Percentiles rank a stretch among this genome's conserved stretches.
Evolutionary conservation across 2,888 invertebrate genomes (phyloP).

Genomic region (Limnephilus lunatus): DNA sequence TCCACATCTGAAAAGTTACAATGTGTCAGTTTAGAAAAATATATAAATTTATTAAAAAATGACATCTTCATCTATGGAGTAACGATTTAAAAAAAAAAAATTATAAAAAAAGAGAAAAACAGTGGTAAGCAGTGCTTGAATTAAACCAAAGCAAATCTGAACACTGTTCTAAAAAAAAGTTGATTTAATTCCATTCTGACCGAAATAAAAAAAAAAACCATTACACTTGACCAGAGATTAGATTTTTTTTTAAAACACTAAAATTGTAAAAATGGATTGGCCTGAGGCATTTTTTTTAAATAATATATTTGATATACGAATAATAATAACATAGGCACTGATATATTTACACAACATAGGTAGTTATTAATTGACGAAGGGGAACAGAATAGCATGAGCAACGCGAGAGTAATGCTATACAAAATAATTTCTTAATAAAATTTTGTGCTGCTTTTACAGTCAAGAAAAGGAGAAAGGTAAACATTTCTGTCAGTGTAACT

Average conservation of each 20-base stretch:
- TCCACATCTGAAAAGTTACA: slow-evolving; percentile 63
- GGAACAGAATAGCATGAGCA: too few species aligned
- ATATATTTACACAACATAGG: too few species aligned
- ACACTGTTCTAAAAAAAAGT: background rate
- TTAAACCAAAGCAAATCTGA: background rate
- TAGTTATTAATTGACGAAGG: too few species aligned
- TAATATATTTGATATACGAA: too few species aligned
- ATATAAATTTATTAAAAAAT: background rate
- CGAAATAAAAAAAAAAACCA: background rate
- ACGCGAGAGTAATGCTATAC: too few species aligned
- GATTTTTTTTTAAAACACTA: background rate
- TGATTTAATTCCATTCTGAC: background rate
- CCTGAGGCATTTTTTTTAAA: too few species aligned
- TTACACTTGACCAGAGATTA: background rate
- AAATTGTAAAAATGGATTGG: too few species aligned
- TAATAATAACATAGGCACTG: too few species aligned
- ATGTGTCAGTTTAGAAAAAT: slow-evolving; percentile 9
- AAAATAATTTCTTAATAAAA: too few species aligned
- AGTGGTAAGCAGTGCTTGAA: background rate
- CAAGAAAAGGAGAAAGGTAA: too few species aligned
- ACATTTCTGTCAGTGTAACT: too few species aligned
- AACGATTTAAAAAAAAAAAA: background rate
- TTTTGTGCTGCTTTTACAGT: too few species aligned
- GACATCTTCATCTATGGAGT: background rate
- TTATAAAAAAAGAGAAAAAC: background rate